Percentiles rank a stretch among this genome's conserved stretches.
Conservation (phyloP, 1,140 invertebrate species). For the Nasonia vitripennis region DNA sequence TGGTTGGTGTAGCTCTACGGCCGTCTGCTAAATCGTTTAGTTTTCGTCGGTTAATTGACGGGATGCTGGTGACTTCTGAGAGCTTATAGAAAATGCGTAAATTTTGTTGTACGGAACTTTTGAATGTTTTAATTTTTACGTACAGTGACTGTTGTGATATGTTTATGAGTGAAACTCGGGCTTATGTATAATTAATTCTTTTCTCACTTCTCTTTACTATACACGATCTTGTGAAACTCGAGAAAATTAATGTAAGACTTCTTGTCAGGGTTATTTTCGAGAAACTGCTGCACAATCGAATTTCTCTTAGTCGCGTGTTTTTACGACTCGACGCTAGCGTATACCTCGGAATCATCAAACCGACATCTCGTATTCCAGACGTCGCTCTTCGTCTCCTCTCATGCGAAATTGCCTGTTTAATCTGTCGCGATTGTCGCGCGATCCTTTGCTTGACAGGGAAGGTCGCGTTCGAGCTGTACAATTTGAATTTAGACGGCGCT, state of each 20-base stretch:
- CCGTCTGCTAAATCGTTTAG: neutral
- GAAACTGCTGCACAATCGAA: too few species aligned
- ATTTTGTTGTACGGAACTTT: too few species aligned
- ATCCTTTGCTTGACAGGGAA: neutral
- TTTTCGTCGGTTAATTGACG: neutral
- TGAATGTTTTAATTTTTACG: too few species aligned
- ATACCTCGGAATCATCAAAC: constrained; percentile 5
- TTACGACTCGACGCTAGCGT: neutral
- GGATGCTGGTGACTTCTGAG: neutral
- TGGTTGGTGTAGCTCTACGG: neutral
- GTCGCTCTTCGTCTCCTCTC: constrained; percentile 4
- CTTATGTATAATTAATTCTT: too few species aligned
- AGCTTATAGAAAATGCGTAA: neutral
- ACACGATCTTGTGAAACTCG: neutral
- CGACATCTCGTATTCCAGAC: constrained; percentile 25
- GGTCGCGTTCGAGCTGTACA: neutral
- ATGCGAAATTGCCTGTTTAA: neutral
- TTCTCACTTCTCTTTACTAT: neutral
- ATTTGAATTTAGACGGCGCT: constrained; percentile 2
- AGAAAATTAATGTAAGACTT: constrained; percentile 27
- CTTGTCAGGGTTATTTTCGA: neutral
- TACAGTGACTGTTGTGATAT: too few species aligned
- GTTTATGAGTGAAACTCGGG: too few species aligned
- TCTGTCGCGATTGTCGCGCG: neutral
- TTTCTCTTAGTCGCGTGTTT: neutral